Conservation (phyloP, 2,888 invertebrate species). For the Drosophila quinaria region DNA sequence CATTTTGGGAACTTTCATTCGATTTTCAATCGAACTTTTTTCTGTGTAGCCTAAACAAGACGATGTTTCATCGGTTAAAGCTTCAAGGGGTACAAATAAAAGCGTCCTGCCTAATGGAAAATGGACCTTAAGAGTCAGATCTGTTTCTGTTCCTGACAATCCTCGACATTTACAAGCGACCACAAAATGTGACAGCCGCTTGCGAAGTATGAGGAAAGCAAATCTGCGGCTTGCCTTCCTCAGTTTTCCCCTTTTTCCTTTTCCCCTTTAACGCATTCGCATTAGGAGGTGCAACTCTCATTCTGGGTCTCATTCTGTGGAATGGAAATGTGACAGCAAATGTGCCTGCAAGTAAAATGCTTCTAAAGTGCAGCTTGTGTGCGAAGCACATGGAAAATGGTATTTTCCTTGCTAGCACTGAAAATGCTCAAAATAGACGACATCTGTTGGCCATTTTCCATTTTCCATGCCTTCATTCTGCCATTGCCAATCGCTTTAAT, state of each 20-base stretch:
- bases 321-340: slow-evolving; percentile 5
- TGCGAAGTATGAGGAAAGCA: slow-evolving; percentile 28
- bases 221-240: slow-evolving; percentile 40
- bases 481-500: slow-evolving; percentile 21
- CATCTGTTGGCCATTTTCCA: slow-evolving; percentile 12
- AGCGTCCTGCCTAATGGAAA: neutral
- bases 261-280: slow-evolving; percentile 22
- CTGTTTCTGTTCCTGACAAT: neutral
- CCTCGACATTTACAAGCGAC: slow-evolving; percentile 9
- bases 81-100: slow-evolving; percentile 8
- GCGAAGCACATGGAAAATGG: slow-evolving; percentile 6
- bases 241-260: neutral
- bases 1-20: neutral
- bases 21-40: neutral
- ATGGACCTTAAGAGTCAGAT: slow-evolving; percentile 1
- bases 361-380: slow-evolving; percentile 42
- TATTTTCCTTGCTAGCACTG: slow-evolving; percentile 5
- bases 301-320: neutral
- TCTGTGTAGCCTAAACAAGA: neutral
- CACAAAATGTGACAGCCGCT: slow-evolving; percentile 21
- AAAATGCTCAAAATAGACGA: slow-evolving; percentile 2
- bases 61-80: neutral
- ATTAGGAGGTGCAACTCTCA: slow-evolving; percentile 5
- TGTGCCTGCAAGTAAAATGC: slow-evolving; percentile 20
- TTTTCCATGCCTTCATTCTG: neutral